Percentiles rank a stretch among this genome's conserved stretches.
These are phyloP conservation scores for Phasianus colchicus DNA, from an alignment of 2,113 vertebrate species.

Conservation along the genomic window DNA sequence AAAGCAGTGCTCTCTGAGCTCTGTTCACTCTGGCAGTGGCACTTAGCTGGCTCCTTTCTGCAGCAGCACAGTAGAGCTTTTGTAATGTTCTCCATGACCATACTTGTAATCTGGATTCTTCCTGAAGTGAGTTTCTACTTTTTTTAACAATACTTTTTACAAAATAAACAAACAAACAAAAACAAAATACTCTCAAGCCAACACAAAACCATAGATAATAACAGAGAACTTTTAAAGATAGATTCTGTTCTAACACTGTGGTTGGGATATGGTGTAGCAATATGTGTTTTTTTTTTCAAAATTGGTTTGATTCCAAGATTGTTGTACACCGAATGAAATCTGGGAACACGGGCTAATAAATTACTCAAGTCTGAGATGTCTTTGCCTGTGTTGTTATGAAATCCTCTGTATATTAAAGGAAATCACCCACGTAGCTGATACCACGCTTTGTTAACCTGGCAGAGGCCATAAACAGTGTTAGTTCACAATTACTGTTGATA, in stretches of 20 bases:
- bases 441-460: not conserved
- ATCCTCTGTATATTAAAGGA: not conserved
- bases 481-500: not conserved
- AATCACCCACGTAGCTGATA: not conserved
- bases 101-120: slow-evolving; percentile 31
- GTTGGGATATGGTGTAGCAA: not conserved
- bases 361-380: not conserved
- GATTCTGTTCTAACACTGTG: not conserved
- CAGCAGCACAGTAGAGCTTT: slow-evolving; percentile 21
- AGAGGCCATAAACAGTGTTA: not conserved
- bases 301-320: not conserved
- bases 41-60: slow-evolving; percentile 24
- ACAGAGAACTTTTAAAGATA: not conserved
- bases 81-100: slow-evolving; percentile 18
- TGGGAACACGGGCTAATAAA: not conserved
- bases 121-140: not conserved
- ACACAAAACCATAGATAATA: not conserved
- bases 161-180: not conserved
- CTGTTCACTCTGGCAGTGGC: not conserved
- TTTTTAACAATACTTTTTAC: not conserved
- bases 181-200: not conserved
- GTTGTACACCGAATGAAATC: not conserved
- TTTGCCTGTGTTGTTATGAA: not conserved
- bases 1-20: slow-evolving; percentile 40
- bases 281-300: not conserved